Base-by-base conservation (phyloP, 2,888 invertebrate genomes). In the Mythimna impura region DNA sequence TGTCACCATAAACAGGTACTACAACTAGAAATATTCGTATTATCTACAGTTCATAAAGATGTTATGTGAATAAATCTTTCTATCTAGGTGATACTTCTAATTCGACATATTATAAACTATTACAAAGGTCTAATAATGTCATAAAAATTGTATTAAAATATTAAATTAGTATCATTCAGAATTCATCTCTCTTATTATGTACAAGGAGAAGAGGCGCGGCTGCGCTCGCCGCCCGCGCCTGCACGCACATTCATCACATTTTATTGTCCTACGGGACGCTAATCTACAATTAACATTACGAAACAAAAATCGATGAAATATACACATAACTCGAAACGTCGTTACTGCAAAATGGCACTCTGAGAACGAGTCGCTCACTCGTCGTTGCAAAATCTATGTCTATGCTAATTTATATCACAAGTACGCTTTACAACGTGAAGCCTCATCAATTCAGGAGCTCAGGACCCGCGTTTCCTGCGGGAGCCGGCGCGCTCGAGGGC, bases 331-430 rank as follows among this genome's bases (percentile, higher is more conserved):
- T 89, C 90, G 89, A 91, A 90, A 92, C 88, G 84, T 93, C 89
- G 90, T 92, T 92, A 90, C 89, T 91, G 89, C 92, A 93, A 93
- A 87, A 95, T 95, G 95, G 95, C 96, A 95, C 95, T 94, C 92
- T 86, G 90, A 89, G 81, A 89, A 93, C 93, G 94, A 95, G 94
- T 90, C 83, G 87, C 87, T 85, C 88, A 90, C 94, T 94, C 94
- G 93, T 92, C 87, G 88, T 84, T 89, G 88, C 87, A 87, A 89
- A 81, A 80, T 84, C 92, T 96, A 96, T 90, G 88, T 84, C 93
- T 95, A 95, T 83, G 91, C 94, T 96, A 95, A 88, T 91, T 91
- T 92, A 94, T 96, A 96, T 96, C 96, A 96, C 96, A 96, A 95
- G 91, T 92, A 93, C 93, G 93, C 93, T 95, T 94, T 89, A 92